Conservation (phyloP, 2,888 invertebrate species). For the Hypomecis punctinalis region DNA sequence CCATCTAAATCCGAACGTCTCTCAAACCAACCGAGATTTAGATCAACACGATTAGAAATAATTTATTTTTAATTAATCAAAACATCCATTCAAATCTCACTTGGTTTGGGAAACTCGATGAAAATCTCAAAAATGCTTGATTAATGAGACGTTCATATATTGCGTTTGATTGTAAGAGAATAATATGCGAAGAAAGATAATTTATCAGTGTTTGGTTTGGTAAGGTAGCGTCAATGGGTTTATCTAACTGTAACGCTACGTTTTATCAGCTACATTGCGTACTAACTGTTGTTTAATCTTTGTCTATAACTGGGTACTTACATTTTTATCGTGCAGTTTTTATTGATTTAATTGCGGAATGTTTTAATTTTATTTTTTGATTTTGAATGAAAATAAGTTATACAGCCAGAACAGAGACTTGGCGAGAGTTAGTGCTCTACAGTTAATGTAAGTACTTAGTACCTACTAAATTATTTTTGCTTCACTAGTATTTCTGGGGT, state of each 20-base stretch:
- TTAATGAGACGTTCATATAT: constrained; percentile 2
- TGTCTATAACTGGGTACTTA: not conserved
- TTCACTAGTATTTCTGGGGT: too few species aligned
- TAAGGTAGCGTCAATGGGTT: constrained; percentile 14
- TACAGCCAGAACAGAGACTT: too few species aligned
- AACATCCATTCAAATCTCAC: not conserved
- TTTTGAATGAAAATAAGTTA: not conserved
- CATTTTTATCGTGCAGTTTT: not conserved
- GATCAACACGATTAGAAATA: not conserved
- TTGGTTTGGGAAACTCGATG: constrained; percentile 1
- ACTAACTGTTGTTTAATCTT: constrained; percentile 6
- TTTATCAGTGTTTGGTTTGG: constrained; percentile 17
- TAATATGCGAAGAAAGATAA: not conserved
- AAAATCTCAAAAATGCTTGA: not conserved
- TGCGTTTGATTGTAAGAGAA: not conserved
- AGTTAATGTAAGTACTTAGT: too few species aligned
- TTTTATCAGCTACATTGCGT: constrained; percentile 19
- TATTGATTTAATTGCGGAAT: constrained; percentile 10
- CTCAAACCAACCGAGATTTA: not conserved
- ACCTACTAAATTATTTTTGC: too few species aligned
- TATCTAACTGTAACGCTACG: constrained; percentile 31
- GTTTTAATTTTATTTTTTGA: not conserved
- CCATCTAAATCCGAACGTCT: not conserved
- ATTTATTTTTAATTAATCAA: constrained; percentile 10
- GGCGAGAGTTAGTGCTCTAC: too few species aligned